phyloP scores from a whole-genome alignment of 2,888 invertebrate genomes.

The Protonemura montana region DNA sequence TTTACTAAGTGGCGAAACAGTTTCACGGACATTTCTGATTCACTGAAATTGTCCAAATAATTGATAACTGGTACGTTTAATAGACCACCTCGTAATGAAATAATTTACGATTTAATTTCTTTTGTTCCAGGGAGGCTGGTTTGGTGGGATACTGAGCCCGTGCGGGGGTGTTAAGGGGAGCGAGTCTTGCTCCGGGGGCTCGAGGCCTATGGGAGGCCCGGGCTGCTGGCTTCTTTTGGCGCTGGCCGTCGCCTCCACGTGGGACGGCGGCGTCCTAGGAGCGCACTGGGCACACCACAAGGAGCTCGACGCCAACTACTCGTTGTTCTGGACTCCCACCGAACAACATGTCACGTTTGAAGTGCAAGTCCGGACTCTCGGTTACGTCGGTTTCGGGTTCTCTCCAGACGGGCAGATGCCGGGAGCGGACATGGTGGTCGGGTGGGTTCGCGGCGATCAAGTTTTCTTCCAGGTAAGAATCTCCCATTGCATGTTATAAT shows the following conservation, averaged over 20 bases:
- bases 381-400: slow-evolving; percentile 88
- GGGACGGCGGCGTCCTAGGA: slow-evolving; percentile 45
- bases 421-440: slow-evolving; percentile 87
- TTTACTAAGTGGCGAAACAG: neutral
- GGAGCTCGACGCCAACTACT: slow-evolving; percentile 46
- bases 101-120: neutral
- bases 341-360: slow-evolving; percentile 82
- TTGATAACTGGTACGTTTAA: neutral
- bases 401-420: slow-evolving; percentile 80
- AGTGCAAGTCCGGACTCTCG: slow-evolving; percentile 81
- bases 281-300: slow-evolving; percentile 65
- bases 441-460: slow-evolving; percentile 82
- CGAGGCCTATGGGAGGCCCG: neutral
- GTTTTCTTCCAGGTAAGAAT: slow-evolving; percentile 80
- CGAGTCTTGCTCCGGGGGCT: neutral
- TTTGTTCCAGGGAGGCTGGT: slow-evolving; percentile 5
- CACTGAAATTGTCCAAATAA: neutral
- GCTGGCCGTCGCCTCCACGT: slow-evolving; percentile 28
- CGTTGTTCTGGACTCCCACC: slow-evolving; percentile 62
- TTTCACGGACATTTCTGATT: neutral
- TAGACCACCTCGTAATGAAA: neutral
- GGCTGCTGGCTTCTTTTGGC: neutral
- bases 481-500: neutral
- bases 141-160: neutral
- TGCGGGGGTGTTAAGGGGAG: neutral